Conservation (phyloP, 2,888 invertebrate genomes). For the Tiliacea citrago region DNA sequence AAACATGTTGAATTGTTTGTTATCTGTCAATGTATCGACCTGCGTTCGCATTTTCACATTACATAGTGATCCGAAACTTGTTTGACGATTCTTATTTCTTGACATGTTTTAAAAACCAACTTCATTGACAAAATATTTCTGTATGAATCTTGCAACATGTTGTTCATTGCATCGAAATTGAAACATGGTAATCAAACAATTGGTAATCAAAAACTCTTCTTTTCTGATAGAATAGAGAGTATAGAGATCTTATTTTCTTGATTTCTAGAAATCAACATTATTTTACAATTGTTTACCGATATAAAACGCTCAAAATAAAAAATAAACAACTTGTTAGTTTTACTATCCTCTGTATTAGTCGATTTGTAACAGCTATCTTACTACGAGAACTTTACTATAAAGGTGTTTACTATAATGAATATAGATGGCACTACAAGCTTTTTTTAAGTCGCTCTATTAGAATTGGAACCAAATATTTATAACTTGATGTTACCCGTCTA, state of each 20-base stretch:
- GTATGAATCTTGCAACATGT: background rate
- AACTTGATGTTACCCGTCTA: background rate
- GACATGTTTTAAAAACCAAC: background rate
- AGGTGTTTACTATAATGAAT: conserved; percentile 7
- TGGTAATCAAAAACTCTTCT: too few species aligned
- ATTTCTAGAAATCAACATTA: background rate
- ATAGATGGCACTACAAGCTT: conserved; percentile 26
- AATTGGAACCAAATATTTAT: background rate
- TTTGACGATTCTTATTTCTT: background rate
- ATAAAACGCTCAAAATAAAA: background rate
- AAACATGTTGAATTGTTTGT: too few species aligned
- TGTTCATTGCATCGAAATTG: too few species aligned
- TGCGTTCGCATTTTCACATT: background rate
- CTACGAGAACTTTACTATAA: background rate
- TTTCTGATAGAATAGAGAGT: too few species aligned
- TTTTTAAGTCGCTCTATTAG: background rate
- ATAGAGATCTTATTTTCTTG: too few species aligned
- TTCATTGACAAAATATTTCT: background rate
- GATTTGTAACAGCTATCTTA: background rate
- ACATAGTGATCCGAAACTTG: background rate
- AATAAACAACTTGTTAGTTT: background rate
- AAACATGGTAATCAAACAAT: too few species aligned
- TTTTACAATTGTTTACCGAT: too few species aligned
- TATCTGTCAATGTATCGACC: background rate
- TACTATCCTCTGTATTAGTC: background rate